Evolutionary conservation across 1,140 invertebrate genomes (phyloP).

Genomic region (Brachionus koreanus): DNA sequence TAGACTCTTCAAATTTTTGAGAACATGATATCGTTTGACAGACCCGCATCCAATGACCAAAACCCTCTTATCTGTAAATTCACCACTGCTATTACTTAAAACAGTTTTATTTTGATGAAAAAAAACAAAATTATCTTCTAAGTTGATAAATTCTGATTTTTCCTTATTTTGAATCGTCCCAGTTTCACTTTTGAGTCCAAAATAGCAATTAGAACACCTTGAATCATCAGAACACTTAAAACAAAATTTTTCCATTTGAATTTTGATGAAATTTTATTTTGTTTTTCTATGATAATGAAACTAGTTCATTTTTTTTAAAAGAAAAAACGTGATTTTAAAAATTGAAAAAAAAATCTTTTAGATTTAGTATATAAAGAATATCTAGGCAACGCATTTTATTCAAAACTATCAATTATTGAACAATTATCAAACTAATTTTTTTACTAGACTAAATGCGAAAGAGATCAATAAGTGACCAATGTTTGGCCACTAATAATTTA

Average conservation of each 20-base stretch:
- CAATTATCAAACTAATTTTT: neutral
- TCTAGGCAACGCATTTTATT: neutral
- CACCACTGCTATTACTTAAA: neutral
- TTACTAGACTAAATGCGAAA: slow-evolving; percentile 23
- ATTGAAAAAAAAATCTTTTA: neutral
- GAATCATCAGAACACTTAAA: neutral
- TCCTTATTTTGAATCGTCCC: neutral
- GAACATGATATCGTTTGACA: neutral
- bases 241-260: neutral
- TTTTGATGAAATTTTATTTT: neutral
- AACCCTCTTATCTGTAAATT: neutral
- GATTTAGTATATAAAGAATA: neutral
- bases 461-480: slow-evolving; percentile 30
- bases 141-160: neutral
- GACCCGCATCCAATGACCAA: neutral
- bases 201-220: neutral
- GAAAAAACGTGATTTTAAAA: neutral
- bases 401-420: neutral
- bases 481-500: neutral
- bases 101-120: slow-evolving; percentile 1
- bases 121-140: neutral
- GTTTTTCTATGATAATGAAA: neutral
- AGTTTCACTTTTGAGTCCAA: neutral
- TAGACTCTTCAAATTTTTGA: neutral
- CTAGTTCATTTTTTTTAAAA: neutral